Evolutionary conservation across 2,888 invertebrate species (phyloP).

Genomic region (Nemapogon koenigi): DNA sequence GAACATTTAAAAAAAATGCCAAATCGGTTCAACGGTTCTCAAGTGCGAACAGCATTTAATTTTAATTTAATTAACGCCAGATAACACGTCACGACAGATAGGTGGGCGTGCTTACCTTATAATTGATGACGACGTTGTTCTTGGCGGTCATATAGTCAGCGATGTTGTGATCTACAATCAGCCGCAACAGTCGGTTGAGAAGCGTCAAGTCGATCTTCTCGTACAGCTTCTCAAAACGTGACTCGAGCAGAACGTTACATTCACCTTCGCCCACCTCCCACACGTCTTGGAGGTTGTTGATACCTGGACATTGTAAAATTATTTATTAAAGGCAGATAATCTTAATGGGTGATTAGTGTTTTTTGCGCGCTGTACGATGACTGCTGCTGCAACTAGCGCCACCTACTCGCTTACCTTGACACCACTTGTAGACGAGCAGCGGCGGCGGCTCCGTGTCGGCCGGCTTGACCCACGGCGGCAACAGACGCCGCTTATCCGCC

Average conservation of each 20-base stretch:
- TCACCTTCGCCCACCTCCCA: slow-evolving; percentile 99
- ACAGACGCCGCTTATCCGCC: slow-evolving; percentile 94
- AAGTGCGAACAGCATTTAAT: no score
- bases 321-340: no score
- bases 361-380: no score
- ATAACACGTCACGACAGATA: no score
- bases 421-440: slow-evolving; percentile 95
- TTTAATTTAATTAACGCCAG: no score
- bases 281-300: slow-evolving; percentile 96
- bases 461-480: slow-evolving; percentile 99
- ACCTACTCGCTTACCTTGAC: slow-evolving; percentile 85
- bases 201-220: slow-evolving; percentile 99
- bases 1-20: no score
- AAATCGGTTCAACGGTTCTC: no score
- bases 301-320: slow-evolving; percentile 67
- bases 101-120: slow-evolving; percentile 84
- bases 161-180: slow-evolving; percentile 99
- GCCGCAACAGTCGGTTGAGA: slow-evolving; percentile 90
- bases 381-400: no score
- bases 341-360: no score
- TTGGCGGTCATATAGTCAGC: slow-evolving; percentile 99
- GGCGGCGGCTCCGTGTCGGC: slow-evolving; percentile 98
- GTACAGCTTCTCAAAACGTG: slow-evolving; percentile 97
- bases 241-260: slow-evolving; percentile 97
- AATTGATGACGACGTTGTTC: slow-evolving; percentile 99